Evolutionary conservation across 2,888 invertebrate genomes (phyloP).

Genomic region (Folsomia candida): DNA sequence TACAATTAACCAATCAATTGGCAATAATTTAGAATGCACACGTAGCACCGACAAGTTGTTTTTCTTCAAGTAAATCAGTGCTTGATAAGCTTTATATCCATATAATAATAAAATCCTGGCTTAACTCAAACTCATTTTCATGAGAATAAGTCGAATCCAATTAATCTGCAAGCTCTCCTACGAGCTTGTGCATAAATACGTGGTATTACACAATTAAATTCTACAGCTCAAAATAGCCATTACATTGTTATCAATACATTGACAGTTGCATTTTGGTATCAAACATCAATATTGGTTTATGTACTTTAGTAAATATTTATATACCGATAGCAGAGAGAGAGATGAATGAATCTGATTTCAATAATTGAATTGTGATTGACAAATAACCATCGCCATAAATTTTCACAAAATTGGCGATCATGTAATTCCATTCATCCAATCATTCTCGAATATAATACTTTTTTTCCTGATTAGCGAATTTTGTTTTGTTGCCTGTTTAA

Average conservation of each 20-base stretch:
- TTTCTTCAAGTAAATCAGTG: no score
- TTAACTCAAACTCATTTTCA: not conserved
- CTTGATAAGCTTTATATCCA: no score
- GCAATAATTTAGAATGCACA: no score
- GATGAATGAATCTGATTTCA: not conserved
- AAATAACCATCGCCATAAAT: not conserved
- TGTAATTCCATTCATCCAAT: no score
- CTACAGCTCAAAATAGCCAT: no score
- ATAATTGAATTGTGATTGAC: not conserved
- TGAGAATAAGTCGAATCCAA: not conserved
- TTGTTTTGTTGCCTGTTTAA: not conserved
- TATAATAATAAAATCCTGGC: no score
- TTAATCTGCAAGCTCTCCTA: not conserved
- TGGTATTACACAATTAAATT: no score
- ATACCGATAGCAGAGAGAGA: not conserved
- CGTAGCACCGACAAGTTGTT: no score
- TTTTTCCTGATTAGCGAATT: not conserved
- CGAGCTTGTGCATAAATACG: not conserved
- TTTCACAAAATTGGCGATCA: not conserved
- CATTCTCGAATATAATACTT: no score
- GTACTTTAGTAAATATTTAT: not conserved
- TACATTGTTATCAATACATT: no score
- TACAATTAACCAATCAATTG: no score
- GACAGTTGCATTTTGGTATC: no score
- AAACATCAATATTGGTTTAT: not conserved